Percentiles rank a stretch among this genome's conserved stretches.
phyloP scores from a whole-genome alignment of 2,113 vertebrate species.

The Chionis minor region DNA sequence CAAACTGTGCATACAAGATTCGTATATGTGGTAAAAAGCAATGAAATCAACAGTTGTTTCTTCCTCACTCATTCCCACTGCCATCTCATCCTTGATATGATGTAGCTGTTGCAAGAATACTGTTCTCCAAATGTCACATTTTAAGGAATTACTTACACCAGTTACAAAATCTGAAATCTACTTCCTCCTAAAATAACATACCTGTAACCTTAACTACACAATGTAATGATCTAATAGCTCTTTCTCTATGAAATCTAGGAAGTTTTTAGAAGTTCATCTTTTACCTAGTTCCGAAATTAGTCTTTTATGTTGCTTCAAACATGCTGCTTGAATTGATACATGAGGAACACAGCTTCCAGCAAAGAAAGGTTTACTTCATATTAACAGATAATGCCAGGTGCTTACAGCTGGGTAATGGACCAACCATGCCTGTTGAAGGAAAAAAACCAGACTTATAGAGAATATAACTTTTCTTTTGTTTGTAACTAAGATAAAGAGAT shows the following conservation, averaged over 20 bases:
- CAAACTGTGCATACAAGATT: background rate
- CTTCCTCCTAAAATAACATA: background rate
- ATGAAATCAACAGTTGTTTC: background rate
- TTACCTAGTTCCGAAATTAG: slow-evolving; percentile 40
- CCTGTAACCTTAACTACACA: background rate
- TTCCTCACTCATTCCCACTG: background rate
- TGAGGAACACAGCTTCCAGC: slow-evolving; percentile 72
- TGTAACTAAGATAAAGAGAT: background rate
- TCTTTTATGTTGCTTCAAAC: slow-evolving; percentile 50
- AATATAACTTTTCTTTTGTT: background rate
- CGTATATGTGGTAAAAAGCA: background rate
- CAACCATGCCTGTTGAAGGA: slow-evolving; percentile 62
- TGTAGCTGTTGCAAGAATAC: background rate
- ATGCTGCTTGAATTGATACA: slow-evolving; percentile 74
- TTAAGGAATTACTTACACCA: background rate
- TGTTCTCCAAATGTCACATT: background rate
- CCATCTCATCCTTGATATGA: background rate
- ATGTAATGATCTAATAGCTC: background rate
- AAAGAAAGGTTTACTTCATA: slow-evolving; percentile 79
- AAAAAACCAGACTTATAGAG: background rate
- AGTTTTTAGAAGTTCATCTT: background rate
- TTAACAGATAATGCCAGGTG: slow-evolving; percentile 66
- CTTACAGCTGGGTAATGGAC: slow-evolving; percentile 76
- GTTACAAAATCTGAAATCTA: background rate
- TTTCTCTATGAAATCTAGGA: background rate